Evolutionary conservation across 2,113 vertebrate species (phyloP).

Genomic region (Macrotis lagotis): DNA sequence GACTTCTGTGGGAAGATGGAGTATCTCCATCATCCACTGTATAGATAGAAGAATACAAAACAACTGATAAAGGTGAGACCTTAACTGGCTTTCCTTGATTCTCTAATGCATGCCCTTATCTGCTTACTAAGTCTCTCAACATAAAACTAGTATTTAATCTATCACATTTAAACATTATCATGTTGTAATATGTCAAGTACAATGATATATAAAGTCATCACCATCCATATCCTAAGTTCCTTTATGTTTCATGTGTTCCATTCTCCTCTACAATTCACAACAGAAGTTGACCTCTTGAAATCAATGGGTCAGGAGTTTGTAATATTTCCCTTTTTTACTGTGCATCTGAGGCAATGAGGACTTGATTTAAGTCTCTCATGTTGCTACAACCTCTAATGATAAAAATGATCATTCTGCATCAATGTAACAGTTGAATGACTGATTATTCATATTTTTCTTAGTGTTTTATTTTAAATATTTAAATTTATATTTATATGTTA

Average conservation of each 20-base stretch:
- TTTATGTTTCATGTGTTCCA: background rate
- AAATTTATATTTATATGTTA: no score
- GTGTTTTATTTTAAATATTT: no score
- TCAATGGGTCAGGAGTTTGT: background rate
- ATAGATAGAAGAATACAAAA: background rate
- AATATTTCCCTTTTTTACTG: background rate
- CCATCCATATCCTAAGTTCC: background rate
- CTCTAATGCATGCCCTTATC: background rate
- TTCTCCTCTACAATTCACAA: background rate
- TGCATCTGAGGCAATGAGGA: background rate
- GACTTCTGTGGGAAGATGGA: slow-evolving; percentile 11
- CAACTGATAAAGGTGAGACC: slow-evolving; percentile 3
- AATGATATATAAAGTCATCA: background rate
- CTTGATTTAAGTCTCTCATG: background rate
- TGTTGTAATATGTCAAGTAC: background rate
- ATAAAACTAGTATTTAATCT: background rate
- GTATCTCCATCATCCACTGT: background rate
- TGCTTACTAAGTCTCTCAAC: slow-evolving; percentile 28
- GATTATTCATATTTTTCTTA: background rate
- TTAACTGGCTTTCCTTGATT: background rate
- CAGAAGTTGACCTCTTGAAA: background rate
- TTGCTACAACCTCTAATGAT: background rate
- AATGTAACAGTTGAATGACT: slow-evolving; percentile 4
- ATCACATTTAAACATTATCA: slow-evolving; percentile 2
- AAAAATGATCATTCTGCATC: slow-evolving; percentile 27